Conservation (phyloP, 2,888 invertebrate genomes). For the Diarsia brunnea region DNA sequence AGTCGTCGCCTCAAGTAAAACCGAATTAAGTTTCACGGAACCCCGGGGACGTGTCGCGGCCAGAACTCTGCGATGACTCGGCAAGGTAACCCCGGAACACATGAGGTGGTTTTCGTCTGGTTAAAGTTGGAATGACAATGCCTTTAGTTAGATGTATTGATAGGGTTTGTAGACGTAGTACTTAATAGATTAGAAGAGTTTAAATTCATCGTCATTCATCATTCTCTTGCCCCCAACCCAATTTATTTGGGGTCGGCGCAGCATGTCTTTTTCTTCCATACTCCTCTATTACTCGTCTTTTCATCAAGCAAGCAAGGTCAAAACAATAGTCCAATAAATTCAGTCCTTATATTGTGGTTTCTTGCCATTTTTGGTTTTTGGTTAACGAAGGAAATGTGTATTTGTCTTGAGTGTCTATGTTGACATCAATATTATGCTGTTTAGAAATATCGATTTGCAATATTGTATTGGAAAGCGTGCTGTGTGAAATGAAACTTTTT, state of each 20-base stretch:
- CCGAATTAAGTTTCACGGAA: constrained; percentile 79
- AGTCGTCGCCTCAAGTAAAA: constrained; percentile 79
- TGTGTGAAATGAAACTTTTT: too few relatives aligned
- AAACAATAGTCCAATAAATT: too few relatives aligned
- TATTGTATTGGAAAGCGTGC: not conserved
- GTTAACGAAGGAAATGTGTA: not conserved
- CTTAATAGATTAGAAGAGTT: not conserved
- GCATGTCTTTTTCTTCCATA: too few relatives aligned
- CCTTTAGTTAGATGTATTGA: not conserved
- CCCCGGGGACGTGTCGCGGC: constrained; percentile 73
- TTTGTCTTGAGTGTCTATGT: not conserved
- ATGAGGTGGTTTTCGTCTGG: constrained; percentile 25
- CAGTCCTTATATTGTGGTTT: too few relatives aligned
- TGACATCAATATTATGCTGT: not conserved
- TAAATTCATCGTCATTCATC: too few relatives aligned
- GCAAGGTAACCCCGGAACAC: constrained; percentile 49
- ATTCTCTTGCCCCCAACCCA: too few relatives aligned
- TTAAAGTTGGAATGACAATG: constrained; percentile 9
- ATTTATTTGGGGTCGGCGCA: too few relatives aligned
- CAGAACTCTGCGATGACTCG: constrained; percentile 52
- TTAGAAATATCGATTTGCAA: not conserved
- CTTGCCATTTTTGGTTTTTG: too few relatives aligned
- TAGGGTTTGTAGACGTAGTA: not conserved
- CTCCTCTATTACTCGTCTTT: too few relatives aligned
- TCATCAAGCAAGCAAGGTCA: too few relatives aligned